Conservation (phyloP, 2,113 vertebrate species). For the Ptychochromis oligacanthus region DNA sequence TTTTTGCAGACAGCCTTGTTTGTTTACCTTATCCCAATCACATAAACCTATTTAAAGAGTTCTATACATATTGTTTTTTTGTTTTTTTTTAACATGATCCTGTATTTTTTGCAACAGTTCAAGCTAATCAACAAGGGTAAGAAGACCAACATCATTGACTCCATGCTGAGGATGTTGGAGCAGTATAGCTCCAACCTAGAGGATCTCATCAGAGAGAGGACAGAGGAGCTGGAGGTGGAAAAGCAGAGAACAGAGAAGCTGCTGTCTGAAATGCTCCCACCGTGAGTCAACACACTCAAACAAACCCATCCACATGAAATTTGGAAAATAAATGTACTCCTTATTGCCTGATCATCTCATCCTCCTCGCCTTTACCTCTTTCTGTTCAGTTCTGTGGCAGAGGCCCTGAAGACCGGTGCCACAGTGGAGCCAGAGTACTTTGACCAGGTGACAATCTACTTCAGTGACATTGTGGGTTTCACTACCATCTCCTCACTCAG, state of each 20-base stretch:
- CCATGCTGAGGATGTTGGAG: constrained; percentile 94
- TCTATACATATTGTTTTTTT: background rate
- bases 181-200: constrained; percentile 96
- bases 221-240: constrained; percentile 92
- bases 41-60: background rate
- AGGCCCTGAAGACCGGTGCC: constrained; percentile 89
- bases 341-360: background rate
- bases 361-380: background rate
- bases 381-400: constrained; percentile 87
- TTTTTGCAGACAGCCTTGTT: background rate
- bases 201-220: constrained; percentile 90
- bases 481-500: constrained; percentile 94
- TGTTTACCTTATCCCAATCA: background rate
- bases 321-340: background rate
- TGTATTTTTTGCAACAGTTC: constrained; percentile 78
- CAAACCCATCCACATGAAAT: background rate
- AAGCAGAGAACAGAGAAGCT: constrained; percentile 95
- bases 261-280: constrained; percentile 92
- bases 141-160: constrained; percentile 95
- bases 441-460: constrained; percentile 94
- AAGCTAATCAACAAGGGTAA: constrained; percentile 95
- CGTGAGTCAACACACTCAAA: constrained; percentile 80
- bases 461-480: constrained; percentile 93
- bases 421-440: constrained; percentile 92
- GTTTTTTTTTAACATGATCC: background rate